Percentiles rank a stretch among this genome's conserved stretches.
phyloP scores from a whole-genome alignment of 1,140 invertebrate genomes.

The Frieseomelitta varia region DNA sequence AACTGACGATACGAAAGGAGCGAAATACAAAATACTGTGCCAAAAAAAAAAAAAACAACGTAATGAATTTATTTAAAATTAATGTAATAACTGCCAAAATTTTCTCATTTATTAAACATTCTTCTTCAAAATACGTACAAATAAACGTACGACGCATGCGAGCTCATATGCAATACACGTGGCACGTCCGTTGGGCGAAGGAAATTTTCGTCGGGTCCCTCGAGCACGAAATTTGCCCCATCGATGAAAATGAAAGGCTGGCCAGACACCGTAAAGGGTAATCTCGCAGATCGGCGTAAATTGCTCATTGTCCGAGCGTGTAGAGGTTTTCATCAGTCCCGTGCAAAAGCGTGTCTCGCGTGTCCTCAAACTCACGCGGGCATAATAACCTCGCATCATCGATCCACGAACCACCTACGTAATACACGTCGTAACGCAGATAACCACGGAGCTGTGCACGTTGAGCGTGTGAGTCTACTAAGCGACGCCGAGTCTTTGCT shows the following conservation, averaged over 20 bases:
- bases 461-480: background rate
- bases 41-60: too few species aligned
- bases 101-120: background rate
- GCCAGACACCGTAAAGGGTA: background rate
- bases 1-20: too few species aligned
- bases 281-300: slow-evolving; percentile 25
- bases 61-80: too few species aligned
- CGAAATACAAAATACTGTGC: too few species aligned
- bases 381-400: background rate
- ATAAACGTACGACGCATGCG: too few species aligned
- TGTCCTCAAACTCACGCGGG: background rate
- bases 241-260: background rate
- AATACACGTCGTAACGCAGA: background rate
- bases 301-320: slow-evolving; percentile 6
- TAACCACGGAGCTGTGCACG: background rate
- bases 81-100: too few species aligned
- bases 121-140: background rate
- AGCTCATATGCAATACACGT: too few species aligned
- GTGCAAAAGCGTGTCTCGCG: slow-evolving; percentile 8
- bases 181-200: background rate
- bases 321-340: background rate
- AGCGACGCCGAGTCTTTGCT: background rate
- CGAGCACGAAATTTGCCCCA: background rate
- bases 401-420: background rate
- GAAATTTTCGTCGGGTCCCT: background rate